phyloP scores from a whole-genome alignment of 2,888 invertebrate species.

The Nomada fabriciana region DNA sequence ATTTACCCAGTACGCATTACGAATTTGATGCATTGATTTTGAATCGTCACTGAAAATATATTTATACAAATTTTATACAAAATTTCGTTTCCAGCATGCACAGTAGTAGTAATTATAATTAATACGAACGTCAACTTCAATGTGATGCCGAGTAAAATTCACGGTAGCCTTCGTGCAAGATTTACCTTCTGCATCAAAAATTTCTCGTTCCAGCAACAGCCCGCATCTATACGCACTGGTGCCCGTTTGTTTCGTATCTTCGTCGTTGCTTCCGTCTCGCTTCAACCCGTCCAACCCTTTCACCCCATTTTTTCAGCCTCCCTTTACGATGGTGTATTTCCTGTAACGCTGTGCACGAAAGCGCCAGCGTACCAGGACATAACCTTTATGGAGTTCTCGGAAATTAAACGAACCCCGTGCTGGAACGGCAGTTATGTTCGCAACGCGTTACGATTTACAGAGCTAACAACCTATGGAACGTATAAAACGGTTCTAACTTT shows the following conservation, averaged over 20 bases:
- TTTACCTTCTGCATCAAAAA: no score
- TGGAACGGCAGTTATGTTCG: not conserved
- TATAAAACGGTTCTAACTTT: not conserved
- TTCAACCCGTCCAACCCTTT: constrained; percentile 3
- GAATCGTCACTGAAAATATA: no score
- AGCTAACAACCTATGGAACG: constrained; percentile 5
- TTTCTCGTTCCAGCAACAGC: no score
- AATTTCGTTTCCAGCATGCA: no score
- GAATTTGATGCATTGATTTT: no score
- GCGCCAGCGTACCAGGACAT: constrained; percentile 55
- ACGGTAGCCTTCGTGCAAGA: no score
- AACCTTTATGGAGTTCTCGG: constrained; percentile 73
- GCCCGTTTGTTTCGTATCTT: constrained; percentile 3
- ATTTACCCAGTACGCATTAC: no score
- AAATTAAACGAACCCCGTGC: constrained; percentile 72
- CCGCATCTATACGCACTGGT: not conserved
- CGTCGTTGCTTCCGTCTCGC: not conserved
- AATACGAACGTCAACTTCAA: no score
- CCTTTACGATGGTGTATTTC: constrained; percentile 75
- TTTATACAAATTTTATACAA: no score
- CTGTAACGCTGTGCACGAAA: constrained; percentile 33
- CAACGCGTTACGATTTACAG: constrained; percentile 25
- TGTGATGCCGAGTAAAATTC: no score
- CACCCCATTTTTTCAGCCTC: constrained; percentile 22
- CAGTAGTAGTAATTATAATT: no score